These are phyloP conservation scores for Ceyx cyanopectus DNA, from an alignment of 2,113 vertebrate genomes.

Conservation along the genomic window DNA sequence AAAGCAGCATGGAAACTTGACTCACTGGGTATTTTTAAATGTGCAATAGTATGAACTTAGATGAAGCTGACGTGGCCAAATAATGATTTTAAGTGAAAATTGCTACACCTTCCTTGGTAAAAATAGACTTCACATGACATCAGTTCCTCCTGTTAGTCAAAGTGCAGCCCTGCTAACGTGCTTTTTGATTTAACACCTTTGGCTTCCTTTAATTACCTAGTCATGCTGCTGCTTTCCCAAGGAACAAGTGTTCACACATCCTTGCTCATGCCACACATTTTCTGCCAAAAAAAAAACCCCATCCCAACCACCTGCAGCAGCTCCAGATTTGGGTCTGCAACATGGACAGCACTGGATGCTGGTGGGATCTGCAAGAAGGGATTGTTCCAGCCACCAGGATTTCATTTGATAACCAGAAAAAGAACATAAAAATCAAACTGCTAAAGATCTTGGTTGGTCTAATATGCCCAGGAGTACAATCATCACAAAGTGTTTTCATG, in stretches of 20 bases:
- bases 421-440: background rate
- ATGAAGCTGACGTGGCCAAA: background rate
- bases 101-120: background rate
- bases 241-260: background rate
- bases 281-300: background rate
- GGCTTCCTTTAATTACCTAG: constrained; percentile 40
- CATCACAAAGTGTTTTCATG: background rate
- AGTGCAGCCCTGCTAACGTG: background rate
- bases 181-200: constrained; percentile 61
- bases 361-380: background rate
- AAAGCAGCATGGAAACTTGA: background rate
- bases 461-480: background rate
- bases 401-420: background rate
- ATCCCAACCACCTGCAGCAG: background rate
- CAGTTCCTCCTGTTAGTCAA: background rate
- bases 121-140: constrained; percentile 36
- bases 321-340: background rate
- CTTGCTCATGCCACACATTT: background rate
- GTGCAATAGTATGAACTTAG: background rate
- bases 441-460: background rate
- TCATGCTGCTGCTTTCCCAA: constrained; percentile 18
- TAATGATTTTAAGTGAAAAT: background rate
- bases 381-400: background rate
- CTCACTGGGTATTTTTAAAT: background rate
- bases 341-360: background rate